phyloP scores from a whole-genome alignment of 2,888 invertebrate genomes.

The Chrysomela aeneicollis region DNA sequence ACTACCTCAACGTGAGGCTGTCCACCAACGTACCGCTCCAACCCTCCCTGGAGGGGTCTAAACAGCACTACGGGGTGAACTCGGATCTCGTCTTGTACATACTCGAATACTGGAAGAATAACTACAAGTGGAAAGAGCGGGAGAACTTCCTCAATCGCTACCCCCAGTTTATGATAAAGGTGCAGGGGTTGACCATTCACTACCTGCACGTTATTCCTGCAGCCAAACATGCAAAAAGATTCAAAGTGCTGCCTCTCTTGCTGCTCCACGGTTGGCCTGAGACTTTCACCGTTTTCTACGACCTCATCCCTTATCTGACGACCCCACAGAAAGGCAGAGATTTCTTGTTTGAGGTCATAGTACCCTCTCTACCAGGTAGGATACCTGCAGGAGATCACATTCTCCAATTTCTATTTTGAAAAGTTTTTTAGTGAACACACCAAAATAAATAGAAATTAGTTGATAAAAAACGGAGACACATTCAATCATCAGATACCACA shows the following conservation, averaged over 20 bases:
- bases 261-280: conserved; percentile 92
- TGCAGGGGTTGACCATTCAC: conserved; percentile 75
- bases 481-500: no score
- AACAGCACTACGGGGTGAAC: conserved; percentile 86
- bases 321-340: conserved; percentile 61
- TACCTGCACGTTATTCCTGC: conserved; percentile 65
- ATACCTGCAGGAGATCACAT: no score
- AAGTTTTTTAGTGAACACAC: no score
- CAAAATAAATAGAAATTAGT: no score
- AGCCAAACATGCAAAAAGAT: conserved; percentile 34
- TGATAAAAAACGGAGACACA: no score
- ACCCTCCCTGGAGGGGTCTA: conserved; percentile 70
- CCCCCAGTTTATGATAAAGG: conserved; percentile 74
- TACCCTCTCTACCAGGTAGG: conserved; percentile 65
- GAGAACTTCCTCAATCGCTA: conserved; percentile 72
- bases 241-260: conserved; percentile 70
- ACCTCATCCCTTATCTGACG: conserved; percentile 75
- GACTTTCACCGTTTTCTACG: conserved; percentile 84
- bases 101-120: conserved; percentile 79
- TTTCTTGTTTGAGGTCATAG: conserved; percentile 72
- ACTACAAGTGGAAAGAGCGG: conserved; percentile 75
- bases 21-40: conserved; percentile 58
- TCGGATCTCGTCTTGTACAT: conserved; percentile 71
- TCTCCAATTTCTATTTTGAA: no score
- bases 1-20: conserved; percentile 67